Evolutionary conservation across 2,888 invertebrate species (phyloP).

Genomic region (Plagodis dolabraria): DNA sequence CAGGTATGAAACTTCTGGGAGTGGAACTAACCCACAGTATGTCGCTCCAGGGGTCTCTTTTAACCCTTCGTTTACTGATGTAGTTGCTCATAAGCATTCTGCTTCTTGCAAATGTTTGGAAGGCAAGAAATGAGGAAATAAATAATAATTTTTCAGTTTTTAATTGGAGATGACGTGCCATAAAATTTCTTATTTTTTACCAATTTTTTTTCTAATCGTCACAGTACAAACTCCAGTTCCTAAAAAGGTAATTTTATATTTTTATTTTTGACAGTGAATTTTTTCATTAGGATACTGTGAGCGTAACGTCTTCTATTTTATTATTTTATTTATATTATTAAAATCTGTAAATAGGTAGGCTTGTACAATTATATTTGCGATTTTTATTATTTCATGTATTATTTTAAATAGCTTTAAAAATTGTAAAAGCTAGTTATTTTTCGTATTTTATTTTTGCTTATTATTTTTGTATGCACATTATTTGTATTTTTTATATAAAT

Average conservation of each 20-base stretch:
- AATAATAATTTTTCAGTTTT: conserved; percentile 37
- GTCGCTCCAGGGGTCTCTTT: conserved; percentile 65
- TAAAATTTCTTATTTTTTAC: conserved; percentile 42
- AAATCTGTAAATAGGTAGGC: conserved; percentile 62
- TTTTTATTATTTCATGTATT: conserved; percentile 23
- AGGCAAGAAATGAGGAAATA: conserved; percentile 58
- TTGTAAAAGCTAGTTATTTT: conserved; percentile 32
- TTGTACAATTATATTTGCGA: conserved; percentile 26
- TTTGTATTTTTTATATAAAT: conserved; percentile 23
- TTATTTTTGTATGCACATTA: conserved; percentile 11
- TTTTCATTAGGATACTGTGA: conserved; percentile 9
- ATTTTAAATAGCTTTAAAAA: conserved; percentile 25
- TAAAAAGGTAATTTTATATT: conserved; percentile 30
- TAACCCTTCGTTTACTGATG: conserved; percentile 64
- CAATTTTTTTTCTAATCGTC: conserved; percentile 27
- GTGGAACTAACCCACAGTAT: conserved; percentile 70
- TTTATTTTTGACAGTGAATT: conserved; percentile 2
- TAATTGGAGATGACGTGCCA: conserved; percentile 59
- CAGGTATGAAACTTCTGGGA: conserved; percentile 73
- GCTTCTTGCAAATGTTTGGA: conserved; percentile 73
- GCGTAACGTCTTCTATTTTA: conserved; percentile 22
- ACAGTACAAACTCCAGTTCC: conserved; percentile 57
- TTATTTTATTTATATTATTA: conserved; percentile 44
- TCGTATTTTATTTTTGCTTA: conserved; percentile 12
- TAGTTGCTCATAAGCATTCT: conserved; percentile 66